These are phyloP conservation scores for Iphiclides podalirius DNA, from an alignment of 2,888 invertebrate genomes.

Conservation along the genomic window DNA sequence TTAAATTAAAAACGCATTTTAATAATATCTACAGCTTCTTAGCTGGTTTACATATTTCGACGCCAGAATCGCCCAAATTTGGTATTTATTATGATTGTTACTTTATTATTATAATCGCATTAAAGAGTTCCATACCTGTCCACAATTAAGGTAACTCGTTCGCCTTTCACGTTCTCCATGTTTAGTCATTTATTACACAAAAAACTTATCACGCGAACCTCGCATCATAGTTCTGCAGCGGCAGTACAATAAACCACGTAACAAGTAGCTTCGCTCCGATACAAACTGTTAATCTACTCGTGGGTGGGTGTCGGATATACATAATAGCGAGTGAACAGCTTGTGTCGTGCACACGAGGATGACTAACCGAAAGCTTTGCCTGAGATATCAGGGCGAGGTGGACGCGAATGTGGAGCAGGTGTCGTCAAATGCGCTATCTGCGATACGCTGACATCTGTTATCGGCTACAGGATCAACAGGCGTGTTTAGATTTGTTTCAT, in stretches of 20 bases:
- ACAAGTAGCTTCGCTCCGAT: constrained; percentile 32
- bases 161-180: constrained; percentile 18
- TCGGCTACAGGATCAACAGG: constrained; percentile 28
- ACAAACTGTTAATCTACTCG: constrained; percentile 16
- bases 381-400: constrained; percentile 52
- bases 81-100: too few relatives aligned
- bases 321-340: neutral
- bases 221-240: constrained; percentile 8
- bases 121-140: constrained; percentile 11
- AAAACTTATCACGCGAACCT: constrained; percentile 17
- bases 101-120: too few relatives aligned
- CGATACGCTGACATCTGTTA: constrained; percentile 36
- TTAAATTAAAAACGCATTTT: too few relatives aligned
- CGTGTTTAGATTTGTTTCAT: constrained; percentile 12
- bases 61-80: too few relatives aligned
- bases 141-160: constrained; percentile 11
- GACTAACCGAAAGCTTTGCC: constrained; percentile 54
- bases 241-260: neutral
- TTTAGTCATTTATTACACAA: constrained; percentile 11
- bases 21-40: too few relatives aligned
- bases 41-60: too few relatives aligned
- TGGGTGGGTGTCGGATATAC: too few relatives aligned
- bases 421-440: constrained; percentile 55
- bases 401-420: constrained; percentile 59
- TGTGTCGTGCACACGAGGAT: constrained; percentile 42